Base-by-base conservation (phyloP, 2,888 invertebrate genomes). In the Harpagoxenus sublaevis region DNA sequence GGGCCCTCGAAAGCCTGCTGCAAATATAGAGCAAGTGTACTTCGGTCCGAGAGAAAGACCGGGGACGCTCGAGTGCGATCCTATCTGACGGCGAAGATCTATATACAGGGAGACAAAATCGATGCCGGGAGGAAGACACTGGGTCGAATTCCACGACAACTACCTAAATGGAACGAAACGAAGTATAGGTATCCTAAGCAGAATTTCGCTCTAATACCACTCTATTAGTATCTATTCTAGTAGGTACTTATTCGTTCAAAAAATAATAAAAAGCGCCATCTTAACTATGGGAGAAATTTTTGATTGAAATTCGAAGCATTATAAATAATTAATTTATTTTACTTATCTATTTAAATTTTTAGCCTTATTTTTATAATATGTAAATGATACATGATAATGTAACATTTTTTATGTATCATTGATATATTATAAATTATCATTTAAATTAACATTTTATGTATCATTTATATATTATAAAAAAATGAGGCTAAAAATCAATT, bases 11-110 rank as follows among this genome's bases (percentile, higher is more conserved):
- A 89, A 71, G 65, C 53, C 63, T 42, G 75, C 60, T 79, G 84
- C 85, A 87, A 85, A 87, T 89, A 86, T 84, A 51, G 84, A 86
- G 79, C 89, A 87, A 89, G 89, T 78, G 83, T 73, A 77, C 88
- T 85, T 65, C 53, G 86, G 31, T 57, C 74, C 48, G 60, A 71
- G 78, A 86, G 86, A 84, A 88, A 88, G 83, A 84, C 84, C 81
- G 63, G 71, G 71, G 66, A 45, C 78, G 35, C n/a, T 88, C 68
- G 83, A 88, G 79, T 77, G n/a, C 78, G 68, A 48, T 66, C 35
- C 77, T 87, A 85, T 87, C 79, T 79, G 84, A 81, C 85, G 75
- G 75, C 65, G 75, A 86, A 79, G 85, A 88, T 84, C 86, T 86
- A 84, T 88, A 71, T 62, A 62, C 23, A 48, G 5, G 63, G 18